Percentiles rank a stretch among this genome's conserved stretches.
Conservation (phyloP, 2,888 invertebrate genomes). For the Erebia ligea region DNA sequence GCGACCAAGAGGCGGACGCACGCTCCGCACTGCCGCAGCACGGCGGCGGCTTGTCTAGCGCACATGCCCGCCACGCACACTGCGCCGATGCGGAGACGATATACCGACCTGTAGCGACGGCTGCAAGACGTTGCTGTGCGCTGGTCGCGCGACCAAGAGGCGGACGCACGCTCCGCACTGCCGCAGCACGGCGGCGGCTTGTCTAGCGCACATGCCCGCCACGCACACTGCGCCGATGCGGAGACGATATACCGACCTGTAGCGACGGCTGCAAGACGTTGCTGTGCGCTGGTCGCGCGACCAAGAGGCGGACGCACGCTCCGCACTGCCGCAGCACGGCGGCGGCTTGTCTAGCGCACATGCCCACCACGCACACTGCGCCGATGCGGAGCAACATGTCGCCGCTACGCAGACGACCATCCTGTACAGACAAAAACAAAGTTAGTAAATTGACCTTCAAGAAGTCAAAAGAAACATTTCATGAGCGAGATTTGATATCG, state of each 20-base stretch:
- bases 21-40: constrained; percentile 94
- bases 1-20: constrained; percentile 95
- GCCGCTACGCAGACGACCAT: constrained; percentile 94
- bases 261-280: constrained; percentile 39
- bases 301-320: constrained; percentile 92
- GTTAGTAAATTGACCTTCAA: not conserved
- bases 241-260: constrained; percentile 88
- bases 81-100: constrained; percentile 91
- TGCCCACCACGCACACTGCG: constrained; percentile 94
- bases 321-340: constrained; percentile 95
- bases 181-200: constrained; percentile 93
- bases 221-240: constrained; percentile 95
- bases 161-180: constrained; percentile 95
- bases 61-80: constrained; percentile 89
- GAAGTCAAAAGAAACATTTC: not conserved
- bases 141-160: constrained; percentile 93
- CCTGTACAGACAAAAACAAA: constrained; percentile 76
- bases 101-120: constrained; percentile 83
- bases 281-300: constrained; percentile 89
- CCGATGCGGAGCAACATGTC: constrained; percentile 97
- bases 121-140: constrained; percentile 61
- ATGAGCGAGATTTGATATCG: no score
- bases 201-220: constrained; percentile 95
- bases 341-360: constrained; percentile 96
- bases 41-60: constrained; percentile 89